Evolutionary conservation across 2,888 invertebrate species (phyloP).

Genomic region (Dynastes grantii): DNA sequence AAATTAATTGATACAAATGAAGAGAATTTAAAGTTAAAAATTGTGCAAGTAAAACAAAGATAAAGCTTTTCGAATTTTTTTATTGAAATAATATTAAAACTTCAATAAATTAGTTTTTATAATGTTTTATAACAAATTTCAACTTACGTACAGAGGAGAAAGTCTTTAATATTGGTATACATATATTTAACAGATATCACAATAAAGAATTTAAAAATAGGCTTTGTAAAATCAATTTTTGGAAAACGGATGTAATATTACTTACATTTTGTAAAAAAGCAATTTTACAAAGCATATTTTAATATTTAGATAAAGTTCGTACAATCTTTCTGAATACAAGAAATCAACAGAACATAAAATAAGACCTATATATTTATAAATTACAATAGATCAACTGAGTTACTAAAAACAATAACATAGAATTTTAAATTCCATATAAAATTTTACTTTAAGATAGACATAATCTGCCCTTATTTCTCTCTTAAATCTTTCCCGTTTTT

Average conservation of each 20-base stretch:
- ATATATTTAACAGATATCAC: not conserved
- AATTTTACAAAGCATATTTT: too few species aligned
- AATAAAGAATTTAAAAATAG: not conserved
- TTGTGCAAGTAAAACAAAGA: not conserved
- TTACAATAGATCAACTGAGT: not conserved
- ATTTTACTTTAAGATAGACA: slow-evolving; percentile 11
- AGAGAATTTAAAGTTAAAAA: not conserved
- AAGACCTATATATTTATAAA: slow-evolving; percentile 3
- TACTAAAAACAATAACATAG: slow-evolving; percentile 6
- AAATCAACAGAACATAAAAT: not conserved
- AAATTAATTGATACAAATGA: too few species aligned
- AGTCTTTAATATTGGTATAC: not conserved
- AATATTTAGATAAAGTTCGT: too few species aligned
- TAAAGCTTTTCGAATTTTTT: slow-evolving; percentile 11
- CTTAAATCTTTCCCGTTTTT: not conserved
- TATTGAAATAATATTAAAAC: slow-evolving; percentile 42
- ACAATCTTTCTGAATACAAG: too few species aligned
- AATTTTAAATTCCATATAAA: slow-evolving; percentile 42
- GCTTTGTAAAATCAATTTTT: not conserved
- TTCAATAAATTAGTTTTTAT: not conserved
- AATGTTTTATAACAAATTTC: not conserved
- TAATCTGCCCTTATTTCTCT: too few species aligned
- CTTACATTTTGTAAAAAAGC: not conserved
- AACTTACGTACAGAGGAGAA: not conserved
- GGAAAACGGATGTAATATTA: too few species aligned